phyloP scores from a whole-genome alignment of 2,113 vertebrate genomes.

The Tonatia bakeri region DNA sequence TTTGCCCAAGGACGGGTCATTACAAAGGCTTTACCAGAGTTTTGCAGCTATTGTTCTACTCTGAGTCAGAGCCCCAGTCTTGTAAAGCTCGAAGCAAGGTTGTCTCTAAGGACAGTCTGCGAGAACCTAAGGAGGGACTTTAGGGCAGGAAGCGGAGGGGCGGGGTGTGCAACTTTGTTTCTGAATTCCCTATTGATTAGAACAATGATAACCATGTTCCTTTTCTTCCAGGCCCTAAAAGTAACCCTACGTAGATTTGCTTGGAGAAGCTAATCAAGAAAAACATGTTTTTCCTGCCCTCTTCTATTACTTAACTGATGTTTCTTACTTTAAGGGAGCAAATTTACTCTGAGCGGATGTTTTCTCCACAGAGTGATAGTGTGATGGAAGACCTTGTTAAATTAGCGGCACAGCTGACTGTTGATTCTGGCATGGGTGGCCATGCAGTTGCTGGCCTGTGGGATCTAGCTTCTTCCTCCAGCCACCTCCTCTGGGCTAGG shows the following conservation, averaged over 20 bases:
- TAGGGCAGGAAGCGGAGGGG: not conserved
- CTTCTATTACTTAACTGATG: not conserved
- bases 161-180: not conserved
- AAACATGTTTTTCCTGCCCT: not conserved
- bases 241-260: not conserved
- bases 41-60: not conserved
- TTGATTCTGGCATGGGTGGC: too few species aligned
- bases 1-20: not conserved
- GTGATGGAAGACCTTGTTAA: not conserved
- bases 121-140: not conserved
- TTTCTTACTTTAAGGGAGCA: constrained; percentile 23
- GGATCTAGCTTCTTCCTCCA: not conserved
- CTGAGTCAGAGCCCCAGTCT: not conserved
- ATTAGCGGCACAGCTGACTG: not conserved
- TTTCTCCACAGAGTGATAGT: not conserved
- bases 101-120: not conserved
- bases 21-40: not conserved
- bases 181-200: not conserved
- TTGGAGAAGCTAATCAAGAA: constrained; percentile 3
- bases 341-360: not conserved
- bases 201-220: not conserved
- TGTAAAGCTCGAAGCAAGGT: not conserved
- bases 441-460: not conserved
- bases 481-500: not conserved
- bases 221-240: not conserved